These are phyloP conservation scores for Petrolisthes cinctipes DNA, from an alignment of 2,888 invertebrate species.

Conservation along the genomic window DNA sequence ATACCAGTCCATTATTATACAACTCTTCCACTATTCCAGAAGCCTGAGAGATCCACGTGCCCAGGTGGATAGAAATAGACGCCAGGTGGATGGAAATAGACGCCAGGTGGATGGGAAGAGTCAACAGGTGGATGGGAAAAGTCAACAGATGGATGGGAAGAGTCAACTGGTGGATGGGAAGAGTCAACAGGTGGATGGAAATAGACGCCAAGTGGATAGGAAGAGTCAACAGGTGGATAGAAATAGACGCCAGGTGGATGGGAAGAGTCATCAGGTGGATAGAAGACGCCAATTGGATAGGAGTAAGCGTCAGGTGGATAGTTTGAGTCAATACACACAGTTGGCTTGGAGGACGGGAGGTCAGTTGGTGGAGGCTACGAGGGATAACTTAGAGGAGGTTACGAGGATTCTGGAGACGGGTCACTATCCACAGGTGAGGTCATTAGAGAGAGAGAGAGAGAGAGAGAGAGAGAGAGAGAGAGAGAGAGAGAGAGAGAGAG, in stretches of 20 bases:
- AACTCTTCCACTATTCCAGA: no score
- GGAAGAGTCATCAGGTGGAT: no score
- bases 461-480: neutral
- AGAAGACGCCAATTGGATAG: no score
- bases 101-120: constrained; percentile 35
- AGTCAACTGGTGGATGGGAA: no score
- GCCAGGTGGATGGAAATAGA: neutral
- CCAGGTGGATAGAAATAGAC: no score
- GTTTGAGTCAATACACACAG: constrained; percentile 33
- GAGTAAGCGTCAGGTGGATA: constrained; percentile 35
- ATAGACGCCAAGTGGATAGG: no score
- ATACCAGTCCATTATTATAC: no score
- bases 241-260: no score
- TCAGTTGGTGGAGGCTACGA: constrained; percentile 18
- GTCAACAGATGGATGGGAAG: no score
- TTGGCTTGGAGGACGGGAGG: constrained; percentile 42
- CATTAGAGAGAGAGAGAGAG: neutral
- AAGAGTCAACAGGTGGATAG: no score
- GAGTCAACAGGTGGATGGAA: no score
- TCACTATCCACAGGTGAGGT: constrained; percentile 24
- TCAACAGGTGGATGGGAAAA: no score
- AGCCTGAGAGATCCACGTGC: neutral
- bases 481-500: neutral
- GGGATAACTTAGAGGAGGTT: constrained; percentile 30
- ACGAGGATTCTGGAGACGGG: constrained; percentile 37